These are phyloP conservation scores for Platycheirus rosarum DNA, from an alignment of 2,888 invertebrate species.

Conservation along the genomic window DNA sequence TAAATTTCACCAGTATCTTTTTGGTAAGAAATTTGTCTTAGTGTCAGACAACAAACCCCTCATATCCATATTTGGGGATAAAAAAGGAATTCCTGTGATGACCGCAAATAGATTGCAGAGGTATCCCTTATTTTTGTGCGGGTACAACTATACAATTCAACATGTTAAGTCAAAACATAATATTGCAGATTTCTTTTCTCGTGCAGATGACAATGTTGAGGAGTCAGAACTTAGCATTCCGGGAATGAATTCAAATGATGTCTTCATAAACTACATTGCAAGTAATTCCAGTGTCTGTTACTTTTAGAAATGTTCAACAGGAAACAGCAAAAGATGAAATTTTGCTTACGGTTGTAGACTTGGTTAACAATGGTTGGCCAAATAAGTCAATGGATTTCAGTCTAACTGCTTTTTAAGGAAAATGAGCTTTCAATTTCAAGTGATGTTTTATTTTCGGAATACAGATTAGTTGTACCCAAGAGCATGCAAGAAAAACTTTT, in stretches of 20 bases:
- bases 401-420: neutral
- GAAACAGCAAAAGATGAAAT: no score
- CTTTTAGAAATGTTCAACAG: conserved; percentile 8
- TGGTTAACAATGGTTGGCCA: conserved; percentile 4
- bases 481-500: no score
- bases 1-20: neutral
- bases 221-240: conserved; percentile 1
- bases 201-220: no score
- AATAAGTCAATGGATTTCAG: neutral
- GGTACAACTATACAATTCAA: neutral
- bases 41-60: neutral
- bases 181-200: neutral
- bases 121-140: neutral
- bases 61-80: neutral
- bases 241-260: neutral
- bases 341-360: neutral
- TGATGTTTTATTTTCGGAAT: conserved; percentile 4
- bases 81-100: neutral
- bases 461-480: conserved; percentile 15
- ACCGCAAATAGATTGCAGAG: neutral
- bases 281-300: neutral
- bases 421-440: neutral
- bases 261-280: conserved; percentile 1
- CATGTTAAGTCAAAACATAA: neutral
- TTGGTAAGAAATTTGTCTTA: neutral